These are phyloP conservation scores for Acholoe squamosa DNA, from an alignment of 2,888 invertebrate genomes.

Conservation along the genomic window DNA sequence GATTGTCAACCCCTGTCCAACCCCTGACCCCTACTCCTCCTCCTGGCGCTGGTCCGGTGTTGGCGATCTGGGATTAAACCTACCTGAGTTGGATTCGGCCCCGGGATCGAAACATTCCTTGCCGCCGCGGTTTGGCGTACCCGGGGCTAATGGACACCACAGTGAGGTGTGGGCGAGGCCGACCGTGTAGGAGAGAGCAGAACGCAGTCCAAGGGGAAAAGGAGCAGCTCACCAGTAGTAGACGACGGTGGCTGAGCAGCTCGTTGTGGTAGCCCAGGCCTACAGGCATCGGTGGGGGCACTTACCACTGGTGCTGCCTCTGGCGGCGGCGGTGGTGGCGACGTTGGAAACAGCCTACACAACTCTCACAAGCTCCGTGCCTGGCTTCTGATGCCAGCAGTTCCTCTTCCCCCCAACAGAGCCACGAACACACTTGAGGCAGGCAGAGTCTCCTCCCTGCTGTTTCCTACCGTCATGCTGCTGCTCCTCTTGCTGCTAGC, in stretches of 20 bases:
- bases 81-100: constrained; percentile 17
- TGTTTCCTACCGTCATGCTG: no score
- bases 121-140: constrained; percentile 23
- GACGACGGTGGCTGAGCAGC: no score
- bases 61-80: background rate
- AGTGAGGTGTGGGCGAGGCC: background rate
- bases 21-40: background rate
- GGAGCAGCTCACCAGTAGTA: constrained; percentile 31
- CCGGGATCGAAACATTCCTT: constrained; percentile 54
- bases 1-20: background rate
- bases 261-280: background rate
- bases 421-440: background rate
- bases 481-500: no score
- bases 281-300: background rate
- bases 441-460: no score
- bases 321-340: constrained; percentile 5
- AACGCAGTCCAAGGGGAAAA: background rate
- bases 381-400: background rate
- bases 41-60: background rate
- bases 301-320: constrained; percentile 27
- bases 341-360: background rate
- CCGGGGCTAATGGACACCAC: constrained; percentile 23
- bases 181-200: background rate
- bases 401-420: background rate
- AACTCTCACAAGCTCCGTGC: background rate